These are phyloP conservation scores for Thyatira batis DNA, from an alignment of 2,888 invertebrate genomes.

Conservation along the genomic window DNA sequence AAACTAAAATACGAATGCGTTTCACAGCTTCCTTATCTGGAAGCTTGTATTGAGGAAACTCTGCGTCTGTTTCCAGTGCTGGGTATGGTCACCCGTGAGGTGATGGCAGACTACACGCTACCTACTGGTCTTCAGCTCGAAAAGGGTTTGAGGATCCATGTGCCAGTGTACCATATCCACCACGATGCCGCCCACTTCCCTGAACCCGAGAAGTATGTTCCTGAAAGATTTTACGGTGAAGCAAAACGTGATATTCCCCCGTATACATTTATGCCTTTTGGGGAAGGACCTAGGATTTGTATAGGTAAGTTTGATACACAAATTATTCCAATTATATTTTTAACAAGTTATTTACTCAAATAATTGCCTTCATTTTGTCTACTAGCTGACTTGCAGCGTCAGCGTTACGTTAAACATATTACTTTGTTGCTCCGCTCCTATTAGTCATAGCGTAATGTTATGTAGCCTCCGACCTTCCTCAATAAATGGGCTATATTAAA, in stretches of 20 bases:
- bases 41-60: slow-evolving; percentile 46
- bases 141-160: slow-evolving; percentile 25
- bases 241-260: slow-evolving; percentile 36
- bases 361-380: no score
- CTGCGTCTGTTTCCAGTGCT: slow-evolving; percentile 47
- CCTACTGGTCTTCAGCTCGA: slow-evolving; percentile 32
- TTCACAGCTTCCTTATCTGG: slow-evolving; percentile 42
- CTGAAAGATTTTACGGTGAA: slow-evolving; percentile 78
- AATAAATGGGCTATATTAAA: no score
- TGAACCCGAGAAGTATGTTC: slow-evolving; percentile 77
- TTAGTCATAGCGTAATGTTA: no score
- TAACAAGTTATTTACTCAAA: no score
- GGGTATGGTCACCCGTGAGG: slow-evolving; percentile 37
- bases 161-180: slow-evolving; percentile 36
- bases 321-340: not conserved
- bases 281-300: slow-evolving; percentile 81
- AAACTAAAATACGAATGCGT: slow-evolving; percentile 44
- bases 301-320: slow-evolving; percentile 79
- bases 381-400: no score
- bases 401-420: no score
- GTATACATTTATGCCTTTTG: slow-evolving; percentile 72
- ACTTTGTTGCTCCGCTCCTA: no score
- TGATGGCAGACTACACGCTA: slow-evolving; percentile 32
- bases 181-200: slow-evolving; percentile 72
- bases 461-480: no score